Evolutionary conservation across 2,113 vertebrate genomes (phyloP), one percentile per base, ranked within the genome.

Genomic region (Rhineura floridana): DNA sequence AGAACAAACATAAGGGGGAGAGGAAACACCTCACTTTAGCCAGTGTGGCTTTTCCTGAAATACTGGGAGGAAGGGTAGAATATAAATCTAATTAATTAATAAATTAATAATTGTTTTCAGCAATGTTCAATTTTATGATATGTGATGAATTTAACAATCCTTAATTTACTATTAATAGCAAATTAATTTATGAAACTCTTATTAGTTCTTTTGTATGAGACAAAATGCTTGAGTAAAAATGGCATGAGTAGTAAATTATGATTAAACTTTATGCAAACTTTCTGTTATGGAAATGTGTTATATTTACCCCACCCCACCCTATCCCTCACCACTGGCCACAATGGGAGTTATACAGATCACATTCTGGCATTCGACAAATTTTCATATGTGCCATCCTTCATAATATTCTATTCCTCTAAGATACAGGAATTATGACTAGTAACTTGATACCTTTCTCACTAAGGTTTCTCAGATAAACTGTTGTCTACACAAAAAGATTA

Each of bases 401-500:
- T n/a, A n/a, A n/a, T n/a, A n/a, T n/a, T n/a, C 2, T 21, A 33
- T 36, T n/a, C 23, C n/a, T 59, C 83, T 92, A 85, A 94, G 91
- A 94, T 80, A 94, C 78, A 6, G 95, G 82, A 89, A 94, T 50
- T 95, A 94, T 86, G 91, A 81, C 90, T 92, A 87, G 89, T 83
- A 94, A 95, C 86, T 89, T 3, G 13, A 92, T 88, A 82, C 84
- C 80, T 92, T 93, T 95, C 80, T 92, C 21, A 91, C 88, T 96
- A 94, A 91, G 91, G 91, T 85, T 88, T 91, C 94, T 95, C 79
- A 89, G 91, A 90, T 85, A 87, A 95, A 91, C 83, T 94, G 88
- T 82, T 94, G 84, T 89, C 95, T 93, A 79, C 0, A 82, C 55
- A 93, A 84, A 91, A 90, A 94, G n/a, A 46, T 36, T 79, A 93